These are phyloP conservation scores for Chalcis sispes DNA, from an alignment of 2,888 invertebrate species.

Conservation along the genomic window DNA sequence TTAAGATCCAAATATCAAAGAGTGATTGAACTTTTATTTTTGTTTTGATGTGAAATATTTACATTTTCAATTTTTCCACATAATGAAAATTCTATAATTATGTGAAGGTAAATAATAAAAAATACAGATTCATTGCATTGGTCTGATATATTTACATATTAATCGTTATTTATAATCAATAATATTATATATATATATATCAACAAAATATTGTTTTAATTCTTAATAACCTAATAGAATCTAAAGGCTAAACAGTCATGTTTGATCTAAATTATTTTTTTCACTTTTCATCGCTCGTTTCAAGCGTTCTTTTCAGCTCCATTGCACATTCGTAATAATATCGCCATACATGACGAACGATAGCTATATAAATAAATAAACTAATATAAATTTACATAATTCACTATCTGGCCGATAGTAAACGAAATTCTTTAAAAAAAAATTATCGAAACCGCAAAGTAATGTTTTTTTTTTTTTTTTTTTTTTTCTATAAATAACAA, in stretches of 20 bases:
- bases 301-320: conserved; percentile 13
- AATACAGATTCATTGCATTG: conserved; percentile 55
- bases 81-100: background rate
- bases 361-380: conserved; percentile 64
- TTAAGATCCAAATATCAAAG: too few relatives aligned
- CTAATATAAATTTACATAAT: conserved; percentile 65
- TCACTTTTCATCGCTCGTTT: conserved; percentile 42
- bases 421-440: conserved; percentile 19
- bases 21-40: too few relatives aligned
- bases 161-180: conserved; percentile 65
- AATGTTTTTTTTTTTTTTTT: conserved; percentile 8
- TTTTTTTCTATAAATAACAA: too few relatives aligned
- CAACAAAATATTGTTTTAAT: conserved; percentile 68
- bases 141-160: conserved; percentile 70
- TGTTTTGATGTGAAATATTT: too few relatives aligned
- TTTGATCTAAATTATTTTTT: conserved; percentile 64
- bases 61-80: too few relatives aligned
- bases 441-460: conserved; percentile 45
- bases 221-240: conserved; percentile 67
- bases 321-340: conserved; percentile 39
- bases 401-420: conserved; percentile 32
- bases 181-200: conserved; percentile 65
- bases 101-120: conserved; percentile 13
- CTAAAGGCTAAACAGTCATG: conserved; percentile 69
- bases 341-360: conserved; percentile 15